These are phyloP conservation scores for Idaea aversata DNA, from an alignment of 2,888 invertebrate species.

Conservation along the genomic window DNA sequence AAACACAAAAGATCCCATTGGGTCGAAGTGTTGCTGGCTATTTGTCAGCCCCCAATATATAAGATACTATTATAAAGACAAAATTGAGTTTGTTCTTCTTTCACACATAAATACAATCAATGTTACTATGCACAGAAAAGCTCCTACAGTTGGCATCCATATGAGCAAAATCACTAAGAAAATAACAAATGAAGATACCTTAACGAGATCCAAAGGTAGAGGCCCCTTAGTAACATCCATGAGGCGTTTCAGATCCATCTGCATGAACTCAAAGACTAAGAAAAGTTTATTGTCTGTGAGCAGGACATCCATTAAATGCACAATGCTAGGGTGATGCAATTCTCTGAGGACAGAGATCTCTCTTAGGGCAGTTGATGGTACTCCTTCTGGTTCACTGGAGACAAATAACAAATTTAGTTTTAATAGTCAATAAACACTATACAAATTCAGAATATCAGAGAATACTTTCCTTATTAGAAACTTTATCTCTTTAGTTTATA, in stretches of 20 bases:
- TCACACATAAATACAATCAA: too few relatives aligned
- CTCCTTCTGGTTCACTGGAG: constrained; percentile 94
- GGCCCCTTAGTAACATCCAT: constrained; percentile 86
- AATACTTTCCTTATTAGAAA: neutral
- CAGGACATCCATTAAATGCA: constrained; percentile 93
- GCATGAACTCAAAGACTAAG: constrained; percentile 96
- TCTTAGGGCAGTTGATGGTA: constrained; percentile 97
- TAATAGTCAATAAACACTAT: neutral
- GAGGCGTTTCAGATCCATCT: constrained; percentile 95
- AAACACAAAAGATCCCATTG: too few relatives aligned
- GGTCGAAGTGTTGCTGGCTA: too few relatives aligned
- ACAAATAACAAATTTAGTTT: neutral
- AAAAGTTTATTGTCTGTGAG: constrained; percentile 92
- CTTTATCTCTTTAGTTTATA: neutral
- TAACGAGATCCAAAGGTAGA: constrained; percentile 82
- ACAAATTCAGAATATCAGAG: neutral
- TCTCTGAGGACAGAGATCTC: constrained; percentile 97
- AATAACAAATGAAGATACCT: constrained; percentile 68
- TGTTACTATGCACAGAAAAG: too few relatives aligned
- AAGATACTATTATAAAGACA: too few relatives aligned
- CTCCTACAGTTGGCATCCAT: too few relatives aligned
- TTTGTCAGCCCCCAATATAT: too few relatives aligned
- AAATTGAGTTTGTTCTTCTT: too few relatives aligned
- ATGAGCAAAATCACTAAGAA: too few relatives aligned
- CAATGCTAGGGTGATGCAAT: constrained; percentile 93